Evolutionary conservation across 2,113 vertebrate genomes (phyloP), one percentile per base, ranked within the genome.

Genomic region (Lucifuga dentata): DNA sequence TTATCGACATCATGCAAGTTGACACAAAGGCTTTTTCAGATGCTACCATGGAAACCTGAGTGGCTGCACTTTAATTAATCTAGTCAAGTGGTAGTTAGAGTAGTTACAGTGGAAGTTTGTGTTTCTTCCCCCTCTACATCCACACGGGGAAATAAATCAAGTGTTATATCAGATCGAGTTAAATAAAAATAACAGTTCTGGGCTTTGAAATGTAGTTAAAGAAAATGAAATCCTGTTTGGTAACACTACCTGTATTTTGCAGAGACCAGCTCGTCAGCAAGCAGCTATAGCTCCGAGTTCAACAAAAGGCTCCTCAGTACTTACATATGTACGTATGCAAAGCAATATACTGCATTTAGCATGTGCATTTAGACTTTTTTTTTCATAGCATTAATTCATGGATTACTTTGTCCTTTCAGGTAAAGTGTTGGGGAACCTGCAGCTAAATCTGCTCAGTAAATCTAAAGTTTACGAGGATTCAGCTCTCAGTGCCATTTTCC

Each of bases 391-490:
- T 5, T 29, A 29, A 29, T 29, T 7, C 9, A 2, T 4, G 1
- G 1, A 0, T 2, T 11, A 5, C 13, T 65, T 52, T 61, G 2
- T n/a, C 61, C 21, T 29, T 61, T 13, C 78, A 99, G 98, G 97
- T 90, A 99, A 99, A 85, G 97, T 98, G 15, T 74, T 99, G 61
- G 98, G 98, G n/a, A 99, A 99, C 89, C 86, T 99, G 67, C 97
- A 99, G 90, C 88, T 99, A 7, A 99, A 99, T 73, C 90, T 99
- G 56, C 95, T 98, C 64, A 98, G 95, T 64, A 99, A 99, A 81
- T 97, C 96, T 79, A 99, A 98, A 83, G 97, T 99, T 77, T 99
- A 98, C 12, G 98, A 99, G 86, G 97, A 99, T 43, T 90, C 93
- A 0, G 97, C 97, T 5, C 90, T 99, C 83, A 95, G 97, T 5